These are phyloP conservation scores for Drosophila setifemur DNA, from an alignment of 1,140 invertebrate species.

Conservation along the genomic window DNA sequence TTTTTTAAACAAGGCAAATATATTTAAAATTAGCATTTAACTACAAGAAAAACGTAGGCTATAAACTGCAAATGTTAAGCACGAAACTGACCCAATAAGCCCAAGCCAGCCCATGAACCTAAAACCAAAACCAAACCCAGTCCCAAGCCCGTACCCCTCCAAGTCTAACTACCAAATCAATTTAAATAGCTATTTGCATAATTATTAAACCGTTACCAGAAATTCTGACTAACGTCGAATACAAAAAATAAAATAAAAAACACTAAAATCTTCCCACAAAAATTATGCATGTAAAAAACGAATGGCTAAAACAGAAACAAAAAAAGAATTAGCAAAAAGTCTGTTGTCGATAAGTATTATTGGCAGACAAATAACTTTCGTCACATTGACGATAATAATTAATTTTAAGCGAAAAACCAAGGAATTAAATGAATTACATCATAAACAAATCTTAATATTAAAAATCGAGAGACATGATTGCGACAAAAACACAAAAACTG, in stretches of 20 bases:
- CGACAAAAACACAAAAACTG: slow-evolving; percentile 69
- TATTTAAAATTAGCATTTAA: slow-evolving; percentile 76
- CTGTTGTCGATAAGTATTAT: slow-evolving; percentile 81
- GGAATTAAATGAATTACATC: slow-evolving; percentile 80
- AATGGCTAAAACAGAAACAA: slow-evolving; percentile 29
- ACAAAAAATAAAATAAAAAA: slow-evolving; percentile 38
- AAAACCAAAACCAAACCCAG: slow-evolving; percentile 28
- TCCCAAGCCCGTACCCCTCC: slow-evolving; percentile 20
- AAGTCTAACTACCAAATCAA: slow-evolving; percentile 66
- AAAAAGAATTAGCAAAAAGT: slow-evolving; percentile 67
- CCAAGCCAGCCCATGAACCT: slow-evolving; percentile 13
- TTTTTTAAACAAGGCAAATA: slow-evolving; percentile 61
- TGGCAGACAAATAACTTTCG: slow-evolving; percentile 82
- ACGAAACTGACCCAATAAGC: slow-evolving; percentile 53
- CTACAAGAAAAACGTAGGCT: slow-evolving; percentile 60
- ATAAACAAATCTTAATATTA: slow-evolving; percentile 74
- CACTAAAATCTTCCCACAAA: slow-evolving; percentile 43
- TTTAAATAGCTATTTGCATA: slow-evolving; percentile 77
- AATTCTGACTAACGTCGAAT: slow-evolving; percentile 55
- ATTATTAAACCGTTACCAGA: slow-evolving; percentile 70
- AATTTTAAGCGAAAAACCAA: slow-evolving; percentile 68
- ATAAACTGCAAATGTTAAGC: slow-evolving; percentile 71
- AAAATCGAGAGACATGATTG: slow-evolving; percentile 79
- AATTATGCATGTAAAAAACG: slow-evolving; percentile 71
- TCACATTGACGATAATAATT: slow-evolving; percentile 82